Percentiles rank a stretch among this genome's conserved stretches.
phyloP scores from a whole-genome alignment of 2,797 vertebrate species.

The Oryzias sinensis region DNA sequence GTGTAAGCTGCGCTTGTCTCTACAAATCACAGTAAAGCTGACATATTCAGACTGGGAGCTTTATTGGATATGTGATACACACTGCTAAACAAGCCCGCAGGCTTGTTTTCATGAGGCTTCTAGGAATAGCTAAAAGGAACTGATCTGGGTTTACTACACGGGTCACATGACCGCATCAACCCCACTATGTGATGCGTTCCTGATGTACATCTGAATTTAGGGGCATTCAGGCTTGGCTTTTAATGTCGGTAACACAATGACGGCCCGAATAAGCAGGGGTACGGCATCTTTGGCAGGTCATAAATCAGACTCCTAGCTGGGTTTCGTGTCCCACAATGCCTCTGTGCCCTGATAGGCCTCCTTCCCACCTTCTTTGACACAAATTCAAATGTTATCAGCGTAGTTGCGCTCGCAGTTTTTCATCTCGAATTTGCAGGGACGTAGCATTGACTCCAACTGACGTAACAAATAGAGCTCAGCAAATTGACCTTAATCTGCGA shows the following conservation, averaged over 20 bases:
- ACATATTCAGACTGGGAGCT: slow-evolving; percentile 37
- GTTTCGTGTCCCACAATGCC: slow-evolving; percentile 5
- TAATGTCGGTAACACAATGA: slow-evolving; percentile 32
- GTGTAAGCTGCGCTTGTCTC: slow-evolving; percentile 29
- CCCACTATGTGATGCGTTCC: slow-evolving; percentile 36
- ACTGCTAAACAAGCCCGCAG: slow-evolving; percentile 41
- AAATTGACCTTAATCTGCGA: slow-evolving; percentile 41
- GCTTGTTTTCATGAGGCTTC: slow-evolving; percentile 29
- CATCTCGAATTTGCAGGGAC: slow-evolving; percentile 20
- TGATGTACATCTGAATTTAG: slow-evolving; percentile 36
- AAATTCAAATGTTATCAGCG: background rate
- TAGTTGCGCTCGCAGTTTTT: slow-evolving; percentile 38
- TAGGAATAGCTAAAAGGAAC: slow-evolving; percentile 32
- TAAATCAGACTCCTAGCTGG: slow-evolving; percentile 41
- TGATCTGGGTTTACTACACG: slow-evolving; percentile 39
- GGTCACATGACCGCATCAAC: slow-evolving; percentile 33
- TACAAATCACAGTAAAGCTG: slow-evolving; percentile 44
- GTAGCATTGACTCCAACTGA: background rate
- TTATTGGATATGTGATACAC: slow-evolving; percentile 49
- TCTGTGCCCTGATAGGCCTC: slow-evolving; percentile 28
- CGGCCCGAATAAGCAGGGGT: slow-evolving; percentile 30
- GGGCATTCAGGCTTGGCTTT: slow-evolving; percentile 27
- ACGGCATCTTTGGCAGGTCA: slow-evolving; percentile 41
- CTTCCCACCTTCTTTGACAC: background rate
- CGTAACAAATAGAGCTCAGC: slow-evolving; percentile 30